Base-by-base conservation (phyloP, 2,888 invertebrate genomes). In the Acleris cristana region DNA sequence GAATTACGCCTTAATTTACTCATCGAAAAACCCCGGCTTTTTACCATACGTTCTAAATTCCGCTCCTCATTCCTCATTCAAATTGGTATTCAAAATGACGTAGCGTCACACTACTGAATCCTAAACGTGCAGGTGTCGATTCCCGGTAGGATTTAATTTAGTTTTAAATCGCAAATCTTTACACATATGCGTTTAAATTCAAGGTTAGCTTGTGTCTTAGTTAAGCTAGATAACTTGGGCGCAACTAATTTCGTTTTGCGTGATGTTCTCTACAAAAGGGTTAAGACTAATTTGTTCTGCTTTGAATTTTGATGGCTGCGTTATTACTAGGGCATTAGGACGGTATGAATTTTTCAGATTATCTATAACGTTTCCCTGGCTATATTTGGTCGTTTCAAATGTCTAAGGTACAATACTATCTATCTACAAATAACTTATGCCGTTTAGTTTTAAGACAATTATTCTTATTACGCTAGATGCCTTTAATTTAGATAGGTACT, bases 31-130 rank as follows among this genome's bases (percentile, higher is more conserved):
- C 51, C n/a, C 51, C 30, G 48, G 19, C n/a, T 51, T 51, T 23
- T 64, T 52, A 64, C 40, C 57, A 64, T 51, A 64, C 23, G 57
- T 52, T 57, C 44, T 57, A 51, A 57, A 64, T 52, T 64, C 57
- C 18, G 10, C 23, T 34, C 10, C 52, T 26, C 23, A 52, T 64
- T 64, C 40, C 57, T 56, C 26, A 44, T 64, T 64, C 16, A 51
- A 52, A 64, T 64, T 64, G 45, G 18, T 58, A 58, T 64, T 64
- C 58, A 64, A 64, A 58, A 64, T 58, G 51, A 40, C 56, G 51
- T 23, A 18, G 18, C 56, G 49, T 44, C 30, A 44, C 45, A 26
- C 19, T 53, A 16, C 44, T 51, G 51, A 45, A 64, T 49, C 40
- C 18, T 44, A 58, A 58, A n/a, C 21, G 21, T 23, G 63, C 34